These are phyloP conservation scores for Tachyglossus aculeatus DNA, from an alignment of 2,797 vertebrate genomes.

Conservation along the genomic window DNA sequence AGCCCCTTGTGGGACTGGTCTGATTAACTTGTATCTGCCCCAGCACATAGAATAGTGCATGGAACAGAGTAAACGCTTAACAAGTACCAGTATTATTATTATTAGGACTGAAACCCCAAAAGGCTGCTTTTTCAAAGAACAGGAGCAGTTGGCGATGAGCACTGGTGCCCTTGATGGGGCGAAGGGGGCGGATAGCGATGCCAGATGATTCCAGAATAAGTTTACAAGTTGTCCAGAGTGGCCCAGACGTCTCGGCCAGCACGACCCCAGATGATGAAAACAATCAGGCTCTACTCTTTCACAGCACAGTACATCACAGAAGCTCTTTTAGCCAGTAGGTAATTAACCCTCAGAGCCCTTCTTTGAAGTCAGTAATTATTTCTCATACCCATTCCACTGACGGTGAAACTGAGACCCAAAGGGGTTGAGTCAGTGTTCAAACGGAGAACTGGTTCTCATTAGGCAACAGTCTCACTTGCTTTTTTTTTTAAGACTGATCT, in stretches of 20 bases:
- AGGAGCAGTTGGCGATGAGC: too few species aligned
- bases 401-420: constrained; percentile 31
- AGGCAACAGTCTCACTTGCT: not conserved
- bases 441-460: not conserved
- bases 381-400: constrained; percentile 18
- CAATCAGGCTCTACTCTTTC: too few species aligned
- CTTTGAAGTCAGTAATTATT: constrained; percentile 44
- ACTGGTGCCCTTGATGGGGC: not conserved
- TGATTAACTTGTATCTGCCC: too few species aligned
- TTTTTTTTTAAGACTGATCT: too few species aligned
- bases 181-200: not conserved
- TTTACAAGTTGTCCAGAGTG: too few species aligned
- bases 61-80: too few species aligned
- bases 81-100: too few species aligned
- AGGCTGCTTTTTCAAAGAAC: not conserved
- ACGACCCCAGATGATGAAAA: too few species aligned
- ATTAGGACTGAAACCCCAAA: not conserved
- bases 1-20: too few species aligned
- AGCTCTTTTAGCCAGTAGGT: constrained; percentile 10
- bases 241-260: too few species aligned
- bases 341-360: constrained; percentile 56
- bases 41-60: too few species aligned
- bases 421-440: not conserved
- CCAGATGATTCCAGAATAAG: too few species aligned
- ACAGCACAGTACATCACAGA: not conserved